These are phyloP conservation scores for Meta bourneti DNA, from an alignment of 2,888 invertebrate species.

Conservation along the genomic window DNA sequence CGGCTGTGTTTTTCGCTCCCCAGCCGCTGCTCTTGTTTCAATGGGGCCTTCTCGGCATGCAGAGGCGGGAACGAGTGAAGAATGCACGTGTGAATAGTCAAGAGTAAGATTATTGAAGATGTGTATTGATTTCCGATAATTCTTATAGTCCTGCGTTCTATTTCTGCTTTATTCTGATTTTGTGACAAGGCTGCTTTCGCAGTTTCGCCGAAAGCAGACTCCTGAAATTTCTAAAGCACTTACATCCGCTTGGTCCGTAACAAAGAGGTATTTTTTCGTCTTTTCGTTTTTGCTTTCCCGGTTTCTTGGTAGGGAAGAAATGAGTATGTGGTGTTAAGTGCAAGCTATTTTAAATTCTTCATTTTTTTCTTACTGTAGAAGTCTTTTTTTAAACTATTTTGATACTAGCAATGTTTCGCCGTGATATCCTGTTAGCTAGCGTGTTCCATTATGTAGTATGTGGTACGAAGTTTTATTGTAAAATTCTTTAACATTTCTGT, in stretches of 20 bases:
- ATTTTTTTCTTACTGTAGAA: too few relatives aligned
- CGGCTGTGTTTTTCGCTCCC: conserved; percentile 43
- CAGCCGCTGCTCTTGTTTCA: conserved; percentile 67
- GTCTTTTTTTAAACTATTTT: too few relatives aligned
- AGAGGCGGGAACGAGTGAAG: conserved; percentile 18
- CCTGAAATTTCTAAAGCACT: conserved; percentile 49
- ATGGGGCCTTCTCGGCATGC: conserved; percentile 51
- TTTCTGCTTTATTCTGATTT: conserved; percentile 66
- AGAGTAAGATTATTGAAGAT: conserved; percentile 74
- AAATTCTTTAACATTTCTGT: too few relatives aligned
- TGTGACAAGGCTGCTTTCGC: conserved; percentile 46
- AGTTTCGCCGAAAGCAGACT: conserved; percentile 35
- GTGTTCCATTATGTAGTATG: too few relatives aligned
- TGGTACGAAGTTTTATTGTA: too few relatives aligned
- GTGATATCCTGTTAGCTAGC: too few relatives aligned
- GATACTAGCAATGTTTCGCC: too few relatives aligned
- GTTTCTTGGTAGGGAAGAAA: background rate
- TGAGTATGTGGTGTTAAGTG: too few relatives aligned
- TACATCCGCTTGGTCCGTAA: conserved; percentile 38
- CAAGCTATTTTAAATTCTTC: too few relatives aligned
- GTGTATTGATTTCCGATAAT: conserved; percentile 75
- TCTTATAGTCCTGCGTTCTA: conserved; percentile 61
- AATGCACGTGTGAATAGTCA: conserved; percentile 73
- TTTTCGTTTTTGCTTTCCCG: background rate
- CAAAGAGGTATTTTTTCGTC: conserved; percentile 5